Evolutionary conservation across 2,113 vertebrate species (phyloP).

Genomic region (Sorex fumeus): DNA sequence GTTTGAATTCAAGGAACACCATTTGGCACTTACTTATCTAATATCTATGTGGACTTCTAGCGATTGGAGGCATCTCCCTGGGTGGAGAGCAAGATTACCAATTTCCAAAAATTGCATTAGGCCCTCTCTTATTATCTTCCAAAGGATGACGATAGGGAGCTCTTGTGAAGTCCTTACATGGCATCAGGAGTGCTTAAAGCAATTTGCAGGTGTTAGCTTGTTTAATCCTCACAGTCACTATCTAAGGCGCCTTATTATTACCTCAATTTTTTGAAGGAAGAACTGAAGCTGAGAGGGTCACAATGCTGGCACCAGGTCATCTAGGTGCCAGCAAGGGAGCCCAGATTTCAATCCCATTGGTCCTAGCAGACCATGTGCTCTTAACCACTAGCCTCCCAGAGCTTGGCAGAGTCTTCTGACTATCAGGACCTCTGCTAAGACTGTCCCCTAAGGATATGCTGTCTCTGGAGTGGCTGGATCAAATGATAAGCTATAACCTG

Average conservation of each 20-base stretch:
- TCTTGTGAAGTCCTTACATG: constrained; percentile 42
- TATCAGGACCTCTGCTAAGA: not conserved
- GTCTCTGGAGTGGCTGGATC: not conserved
- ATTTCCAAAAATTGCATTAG: constrained; percentile 45
- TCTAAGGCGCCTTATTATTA: not conserved
- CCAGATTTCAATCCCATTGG: not conserved
- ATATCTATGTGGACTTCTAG: not conserved
- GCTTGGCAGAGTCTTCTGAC: not conserved
- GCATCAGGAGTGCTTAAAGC: not conserved
- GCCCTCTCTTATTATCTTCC: not conserved
- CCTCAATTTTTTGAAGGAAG: not conserved
- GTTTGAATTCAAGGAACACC: not conserved
- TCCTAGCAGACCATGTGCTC: not conserved
- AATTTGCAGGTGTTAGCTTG: not conserved
- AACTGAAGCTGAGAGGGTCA: not conserved
- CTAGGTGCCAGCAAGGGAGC: not conserved
- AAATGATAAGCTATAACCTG: not conserved
- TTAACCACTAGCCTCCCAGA: not conserved
- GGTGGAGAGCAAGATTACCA: constrained; percentile 36
- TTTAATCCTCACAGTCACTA: not conserved
- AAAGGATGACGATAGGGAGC: not conserved
- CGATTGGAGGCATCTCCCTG: not conserved
- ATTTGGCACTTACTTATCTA: not conserved
- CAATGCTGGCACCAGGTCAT: not conserved
- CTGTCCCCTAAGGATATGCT: not conserved